These are phyloP conservation scores for Drosophila sordidula DNA, from an alignment of 2,888 invertebrate genomes.

Conservation along the genomic window DNA sequence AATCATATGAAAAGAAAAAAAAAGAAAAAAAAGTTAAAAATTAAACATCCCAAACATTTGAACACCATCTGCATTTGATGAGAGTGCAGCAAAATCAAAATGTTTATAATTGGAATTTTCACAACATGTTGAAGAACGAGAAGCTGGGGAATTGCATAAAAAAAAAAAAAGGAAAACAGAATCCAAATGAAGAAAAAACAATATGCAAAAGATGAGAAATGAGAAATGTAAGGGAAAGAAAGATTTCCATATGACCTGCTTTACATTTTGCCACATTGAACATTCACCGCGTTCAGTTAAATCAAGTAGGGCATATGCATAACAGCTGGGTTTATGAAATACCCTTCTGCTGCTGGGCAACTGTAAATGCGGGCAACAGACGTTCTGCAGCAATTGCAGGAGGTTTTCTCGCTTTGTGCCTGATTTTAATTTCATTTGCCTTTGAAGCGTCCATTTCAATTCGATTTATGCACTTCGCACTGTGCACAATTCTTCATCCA, in stretches of 20 bases:
- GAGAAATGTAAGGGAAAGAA: constrained; percentile 30
- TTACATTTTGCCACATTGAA: constrained; percentile 44
- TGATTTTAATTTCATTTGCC: constrained; percentile 57
- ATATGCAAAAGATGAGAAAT: constrained; percentile 34
- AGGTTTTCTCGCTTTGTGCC: constrained; percentile 27
- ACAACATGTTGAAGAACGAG: neutral
- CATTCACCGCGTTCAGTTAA: constrained; percentile 7
- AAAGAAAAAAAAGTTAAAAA: neutral
- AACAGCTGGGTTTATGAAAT: constrained; percentile 32
- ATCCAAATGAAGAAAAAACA: constrained; percentile 2
- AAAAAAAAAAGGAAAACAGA: constrained; percentile 3
- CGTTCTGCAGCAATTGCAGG: constrained; percentile 9
- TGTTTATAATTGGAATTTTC: constrained; percentile 21
- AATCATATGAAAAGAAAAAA: neutral
- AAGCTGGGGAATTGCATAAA: constrained; percentile 1
- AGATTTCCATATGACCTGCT: constrained; percentile 78
- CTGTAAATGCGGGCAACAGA: constrained; percentile 35
- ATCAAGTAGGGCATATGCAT: constrained; percentile 33
- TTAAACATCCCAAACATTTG: neutral
- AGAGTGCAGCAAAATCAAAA: constrained; percentile 3
- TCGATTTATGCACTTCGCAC: constrained; percentile 55
- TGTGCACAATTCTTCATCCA: constrained; percentile 26
- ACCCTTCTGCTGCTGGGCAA: constrained; percentile 6
- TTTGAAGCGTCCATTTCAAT: constrained; percentile 58
- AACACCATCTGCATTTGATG: neutral